Evolutionary conservation across 1,140 invertebrate genomes (phyloP).

Genomic region (Conopomorpha cramerella): DNA sequence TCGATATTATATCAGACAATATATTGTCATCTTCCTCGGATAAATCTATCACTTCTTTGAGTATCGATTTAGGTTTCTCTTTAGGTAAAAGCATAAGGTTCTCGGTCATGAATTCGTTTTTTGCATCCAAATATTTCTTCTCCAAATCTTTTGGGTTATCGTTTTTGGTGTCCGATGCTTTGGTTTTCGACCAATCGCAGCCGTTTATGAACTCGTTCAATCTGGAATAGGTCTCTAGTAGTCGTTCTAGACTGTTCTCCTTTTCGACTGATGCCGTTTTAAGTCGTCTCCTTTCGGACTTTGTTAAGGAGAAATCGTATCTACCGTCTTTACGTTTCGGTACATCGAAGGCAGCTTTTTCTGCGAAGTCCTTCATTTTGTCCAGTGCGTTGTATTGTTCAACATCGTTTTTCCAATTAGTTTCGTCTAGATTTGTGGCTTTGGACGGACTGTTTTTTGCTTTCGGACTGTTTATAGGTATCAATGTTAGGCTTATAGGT

Average conservation of each 20-base stretch:
- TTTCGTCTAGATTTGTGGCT: conserved; percentile 24
- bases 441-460: conserved; percentile 26
- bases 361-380: conserved; percentile 58
- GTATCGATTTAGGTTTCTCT: conserved; percentile 27
- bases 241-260: conserved; percentile 44
- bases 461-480: conserved; percentile 37
- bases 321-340: conserved; percentile 44
- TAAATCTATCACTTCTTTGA: conserved; percentile 47
- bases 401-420: conserved; percentile 22
- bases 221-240: conserved; percentile 50
- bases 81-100: conserved; percentile 52
- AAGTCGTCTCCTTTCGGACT: conserved; percentile 24
- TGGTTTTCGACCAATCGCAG: conserved; percentile 46
- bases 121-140: conserved; percentile 51
- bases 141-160: conserved; percentile 42
- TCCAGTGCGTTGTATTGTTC: conserved; percentile 56
- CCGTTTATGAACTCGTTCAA: conserved; percentile 55
- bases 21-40: conserved; percentile 43
- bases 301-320: conserved; percentile 41
- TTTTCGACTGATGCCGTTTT: conserved; percentile 23
- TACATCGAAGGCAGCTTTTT: conserved; percentile 50
- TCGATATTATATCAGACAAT: conserved; percentile 27
- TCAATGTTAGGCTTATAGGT: conserved; percentile 48
- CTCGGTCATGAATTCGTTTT: conserved; percentile 55
- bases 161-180: conserved; percentile 20